Percentiles rank a stretch among this genome's conserved stretches.
Conservation (phyloP, 2,797 vertebrate species). For the Petrocephalus sullivani region DNA sequence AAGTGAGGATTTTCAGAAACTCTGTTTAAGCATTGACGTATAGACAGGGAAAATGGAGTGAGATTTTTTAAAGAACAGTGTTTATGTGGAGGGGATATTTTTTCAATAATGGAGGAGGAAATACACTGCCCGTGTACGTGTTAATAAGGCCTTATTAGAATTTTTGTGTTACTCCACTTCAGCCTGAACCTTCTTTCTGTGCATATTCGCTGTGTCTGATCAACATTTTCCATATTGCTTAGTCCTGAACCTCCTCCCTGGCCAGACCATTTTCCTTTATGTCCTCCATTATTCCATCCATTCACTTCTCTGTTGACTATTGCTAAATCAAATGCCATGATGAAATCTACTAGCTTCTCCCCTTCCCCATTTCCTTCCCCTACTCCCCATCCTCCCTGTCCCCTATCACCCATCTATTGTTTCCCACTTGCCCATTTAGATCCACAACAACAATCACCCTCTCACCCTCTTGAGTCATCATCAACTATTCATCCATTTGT, state of each 20-base stretch:
- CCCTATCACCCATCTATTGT: not conserved
- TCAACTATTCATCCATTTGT: not conserved
- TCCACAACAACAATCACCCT: not conserved
- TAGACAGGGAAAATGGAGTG: too few relatives aligned
- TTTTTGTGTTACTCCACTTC: not conserved
- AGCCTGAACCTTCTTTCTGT: not conserved
- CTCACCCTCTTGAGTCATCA: not conserved
- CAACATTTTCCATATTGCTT: not conserved
- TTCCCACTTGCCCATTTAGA: not conserved
- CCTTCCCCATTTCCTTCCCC: not conserved
- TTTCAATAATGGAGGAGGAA: too few relatives aligned
- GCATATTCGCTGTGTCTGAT: not conserved
- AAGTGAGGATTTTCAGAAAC: too few relatives aligned
- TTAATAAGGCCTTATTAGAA: too few relatives aligned
- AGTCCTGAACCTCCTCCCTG: not conserved
- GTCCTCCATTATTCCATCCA: not conserved
- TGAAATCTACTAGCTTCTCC: not conserved
- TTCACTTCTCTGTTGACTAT: not conserved
- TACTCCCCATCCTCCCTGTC: not conserved
- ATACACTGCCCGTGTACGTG: too few relatives aligned
- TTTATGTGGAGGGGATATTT: too few relatives aligned
- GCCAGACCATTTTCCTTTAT: not conserved
- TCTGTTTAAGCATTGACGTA: too few relatives aligned
- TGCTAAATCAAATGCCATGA: not conserved
- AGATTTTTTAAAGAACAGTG: too few relatives aligned